Evolutionary conservation across 2,797 vertebrate species (phyloP).

Genomic region (Chanos chanos): DNA sequence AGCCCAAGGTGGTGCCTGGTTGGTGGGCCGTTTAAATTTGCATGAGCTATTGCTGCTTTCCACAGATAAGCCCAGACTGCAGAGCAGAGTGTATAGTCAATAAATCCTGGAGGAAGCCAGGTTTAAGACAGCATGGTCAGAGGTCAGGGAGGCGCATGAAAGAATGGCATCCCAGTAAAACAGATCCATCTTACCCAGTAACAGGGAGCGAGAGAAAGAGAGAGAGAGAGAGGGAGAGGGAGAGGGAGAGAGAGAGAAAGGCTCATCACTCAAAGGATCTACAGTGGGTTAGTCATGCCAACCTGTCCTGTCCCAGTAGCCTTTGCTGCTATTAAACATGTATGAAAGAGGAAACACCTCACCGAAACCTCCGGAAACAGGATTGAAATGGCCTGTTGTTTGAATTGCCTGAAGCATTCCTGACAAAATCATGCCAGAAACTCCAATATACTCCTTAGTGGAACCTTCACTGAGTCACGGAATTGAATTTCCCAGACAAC

Average conservation of each 20-base stretch:
- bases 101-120: conserved; percentile 68
- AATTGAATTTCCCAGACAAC: conserved; percentile 22
- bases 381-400: not conserved
- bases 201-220: no score
- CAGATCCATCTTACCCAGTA: conserved; percentile 62
- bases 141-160: conserved; percentile 59
- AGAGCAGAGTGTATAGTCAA: conserved; percentile 63
- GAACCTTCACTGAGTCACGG: conserved; percentile 24
- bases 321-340: conserved; percentile 18
- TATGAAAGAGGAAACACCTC: conserved; percentile 22
- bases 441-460: conserved; percentile 20
- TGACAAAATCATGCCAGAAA: conserved; percentile 19
- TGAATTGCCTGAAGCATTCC: not conserved
- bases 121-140: conserved; percentile 65
- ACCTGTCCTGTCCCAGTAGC: conserved; percentile 31
- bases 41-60: conserved; percentile 1
- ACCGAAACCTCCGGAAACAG: conserved; percentile 14
- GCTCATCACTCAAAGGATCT: conserved; percentile 44
- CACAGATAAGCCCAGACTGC: conserved; percentile 36
- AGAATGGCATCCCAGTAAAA: conserved; percentile 61
- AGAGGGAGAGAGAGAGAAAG: no score
- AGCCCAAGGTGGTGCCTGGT: not conserved
- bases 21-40: conserved; percentile 11
- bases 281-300: conserved; percentile 43
- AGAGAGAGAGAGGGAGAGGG: no score